phyloP scores from a whole-genome alignment of 2,113 vertebrate genomes.

The Murina feae region DNA sequence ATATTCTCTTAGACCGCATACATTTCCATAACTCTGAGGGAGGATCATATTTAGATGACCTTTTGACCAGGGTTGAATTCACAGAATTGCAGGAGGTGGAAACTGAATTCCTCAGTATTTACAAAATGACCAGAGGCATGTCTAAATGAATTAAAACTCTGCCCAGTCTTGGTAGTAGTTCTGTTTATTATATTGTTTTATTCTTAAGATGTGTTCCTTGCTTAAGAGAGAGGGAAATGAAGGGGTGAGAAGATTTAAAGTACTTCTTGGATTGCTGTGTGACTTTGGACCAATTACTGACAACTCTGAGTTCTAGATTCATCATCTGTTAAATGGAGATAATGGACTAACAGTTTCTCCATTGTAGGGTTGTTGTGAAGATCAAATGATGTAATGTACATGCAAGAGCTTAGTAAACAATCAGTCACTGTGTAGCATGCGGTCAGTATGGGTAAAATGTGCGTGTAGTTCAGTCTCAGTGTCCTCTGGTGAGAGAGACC shows the following conservation, averaged over 20 bases:
- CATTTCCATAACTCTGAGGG: slow-evolving; percentile 54
- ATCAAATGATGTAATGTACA: slow-evolving; percentile 35
- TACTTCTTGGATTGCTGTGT: slow-evolving; percentile 48
- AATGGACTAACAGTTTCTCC: slow-evolving; percentile 11
- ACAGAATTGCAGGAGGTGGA: slow-evolving; percentile 45
- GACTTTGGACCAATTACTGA: slow-evolving; percentile 11
- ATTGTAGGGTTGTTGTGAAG: background rate
- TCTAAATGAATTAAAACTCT: slow-evolving; percentile 53
- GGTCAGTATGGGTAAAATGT: slow-evolving; percentile 19
- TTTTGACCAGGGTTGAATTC: slow-evolving; percentile 53
- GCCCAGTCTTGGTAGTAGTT: background rate
- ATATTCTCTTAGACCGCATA: slow-evolving; percentile 65
- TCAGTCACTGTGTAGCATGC: slow-evolving; percentile 28
- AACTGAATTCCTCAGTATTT: slow-evolving; percentile 59
- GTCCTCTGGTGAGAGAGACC: slow-evolving; percentile 46
- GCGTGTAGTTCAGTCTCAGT: slow-evolving; percentile 54
- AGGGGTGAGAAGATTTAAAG: background rate
- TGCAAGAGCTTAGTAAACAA: slow-evolving; percentile 27
- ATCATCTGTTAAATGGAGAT: background rate
- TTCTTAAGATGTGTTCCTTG: background rate
- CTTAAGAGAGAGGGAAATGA: background rate
- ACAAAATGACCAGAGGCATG: background rate
- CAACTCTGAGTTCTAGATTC: slow-evolving; percentile 7
- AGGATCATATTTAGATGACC: slow-evolving; percentile 42
- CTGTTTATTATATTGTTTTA: slow-evolving; percentile 33